These are phyloP conservation scores for Rhineura floridana DNA, from an alignment of 2,113 vertebrate genomes.

Conservation along the genomic window DNA sequence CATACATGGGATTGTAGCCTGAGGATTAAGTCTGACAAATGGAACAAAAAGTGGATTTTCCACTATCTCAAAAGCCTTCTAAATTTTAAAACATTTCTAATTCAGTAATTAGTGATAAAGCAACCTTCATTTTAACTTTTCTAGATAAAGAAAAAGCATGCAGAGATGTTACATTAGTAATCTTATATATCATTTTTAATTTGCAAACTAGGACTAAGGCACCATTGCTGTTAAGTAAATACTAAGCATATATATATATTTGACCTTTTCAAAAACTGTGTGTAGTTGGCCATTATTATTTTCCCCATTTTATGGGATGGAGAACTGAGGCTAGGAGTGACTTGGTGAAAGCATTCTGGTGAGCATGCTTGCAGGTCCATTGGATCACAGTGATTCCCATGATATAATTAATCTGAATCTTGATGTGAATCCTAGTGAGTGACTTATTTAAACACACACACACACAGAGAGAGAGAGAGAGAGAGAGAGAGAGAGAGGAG, in stretches of 20 bases:
- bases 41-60: neutral
- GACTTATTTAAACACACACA: neutral
- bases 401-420: neutral
- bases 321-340: slow-evolving; percentile 28
- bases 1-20: neutral
- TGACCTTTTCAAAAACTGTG: neutral
- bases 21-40: neutral
- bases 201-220: neutral
- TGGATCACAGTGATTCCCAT: neutral
- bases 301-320: slow-evolving; percentile 41
- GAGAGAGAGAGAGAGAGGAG: neutral
- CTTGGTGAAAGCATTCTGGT: slow-evolving; percentile 3
- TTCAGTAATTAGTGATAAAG: neutral
- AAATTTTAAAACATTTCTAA: neutral
- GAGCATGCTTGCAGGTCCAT: neutral
- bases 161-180: neutral
- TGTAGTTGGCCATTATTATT: slow-evolving; percentile 34
- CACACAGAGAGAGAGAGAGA: too few species aligned
- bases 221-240: neutral
- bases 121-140: neutral
- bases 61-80: neutral
- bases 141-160: neutral
- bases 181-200: neutral
- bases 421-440: neutral
- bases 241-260: neutral